Evolutionary conservation across 2,888 invertebrate species (phyloP), one percentile per base, ranked within the genome.

Genomic region (Dolomedes plantarius): DNA sequence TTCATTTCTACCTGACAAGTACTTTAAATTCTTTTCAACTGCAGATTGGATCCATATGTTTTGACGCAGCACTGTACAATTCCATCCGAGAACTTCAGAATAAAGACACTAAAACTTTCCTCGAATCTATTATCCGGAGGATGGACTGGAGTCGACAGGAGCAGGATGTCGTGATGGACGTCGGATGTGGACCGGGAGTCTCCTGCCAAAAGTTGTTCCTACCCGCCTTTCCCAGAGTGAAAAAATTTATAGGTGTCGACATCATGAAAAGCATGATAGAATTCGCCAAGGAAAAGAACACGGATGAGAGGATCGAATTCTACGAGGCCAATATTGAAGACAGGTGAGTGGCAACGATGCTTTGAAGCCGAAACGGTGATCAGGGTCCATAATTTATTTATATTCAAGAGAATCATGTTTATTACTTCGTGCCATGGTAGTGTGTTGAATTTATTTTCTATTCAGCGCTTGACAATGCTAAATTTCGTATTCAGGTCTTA

Each of bases 201-300:
- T 67, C 72, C 1, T 67, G 71, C 1, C 23, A 28, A 19, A 19
- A 64, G 7, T 76, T 68, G 64, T 28, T 76, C 5, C 27, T 76
- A 1, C 11, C 64, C 0, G 29, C 46, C 0, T 65, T 76, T n/a
- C 82, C 76, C 11, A 28, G 41, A 6, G 27, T 76, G 7, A 28
- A 29, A 9, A 46, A 39, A 9, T 5, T 88, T 5, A 64, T 88
- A 6, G 88, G 65, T 19, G 29, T 88, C 13, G 88, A 88, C 50
- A 36, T 69, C 9, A 56, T 29, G 16, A 39, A 67, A n/a, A 62
- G 46, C 9, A 88, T 89, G 87, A 82, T 88, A 16, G 41, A 76
- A 13, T 75, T 79, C 19, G 89, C 88, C 5, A 72, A 75, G 0
- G 13, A 32, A n/a, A 23, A 62, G n/a, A 85, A 88, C 76, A 31